Evolutionary conservation across 1,140 invertebrate genomes (phyloP), one percentile per base, ranked within the genome.

Genomic region (Heliconius melpomene): DNA sequence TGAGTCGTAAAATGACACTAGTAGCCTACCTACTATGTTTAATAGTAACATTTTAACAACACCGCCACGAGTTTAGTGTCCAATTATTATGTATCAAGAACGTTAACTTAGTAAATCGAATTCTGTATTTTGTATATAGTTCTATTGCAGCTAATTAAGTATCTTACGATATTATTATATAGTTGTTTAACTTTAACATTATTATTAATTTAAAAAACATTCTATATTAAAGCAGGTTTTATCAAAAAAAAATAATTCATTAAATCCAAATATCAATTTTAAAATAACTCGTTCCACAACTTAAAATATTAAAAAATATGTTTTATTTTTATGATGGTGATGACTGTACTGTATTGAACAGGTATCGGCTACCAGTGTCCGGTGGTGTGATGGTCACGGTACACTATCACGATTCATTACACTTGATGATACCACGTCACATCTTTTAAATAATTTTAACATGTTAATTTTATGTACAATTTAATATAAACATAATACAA

Each of bases 331-430:
- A 26, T 60, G 40, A 46, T 20, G 26, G 13, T 29, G 60, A 26
- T 66, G 7, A 26, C 60, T 26, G 60, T 66, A 66, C 60, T 26
- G 13, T 23, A 54, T 54, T 18, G 20, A n/a, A 54, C 52, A 54
- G 20, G 54, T 57, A 23, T 23, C n/a, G 23, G 20, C 20, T 23
- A 23, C 20, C 88, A 92, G 72, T 80, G 75, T 77, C 79, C 75
- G 79, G 83, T 86, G 86, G 32, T 5, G 3, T 36, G 89, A 89
- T n/a, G 54, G 54, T 57, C 54, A 57, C 89, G 86, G 88, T 84
- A 78, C 83, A 79, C 54, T 82, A 87, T 91, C 83, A 89, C 88
- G 86, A 81, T 46, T 85, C 86, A 89, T 83, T 88, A 88, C 81
- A 80, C 86, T 84, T 60, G 26, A 79, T 73, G 26, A 74, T 78